phyloP scores from a whole-genome alignment of 2,113 vertebrate species.

The Octodon degus region DNA sequence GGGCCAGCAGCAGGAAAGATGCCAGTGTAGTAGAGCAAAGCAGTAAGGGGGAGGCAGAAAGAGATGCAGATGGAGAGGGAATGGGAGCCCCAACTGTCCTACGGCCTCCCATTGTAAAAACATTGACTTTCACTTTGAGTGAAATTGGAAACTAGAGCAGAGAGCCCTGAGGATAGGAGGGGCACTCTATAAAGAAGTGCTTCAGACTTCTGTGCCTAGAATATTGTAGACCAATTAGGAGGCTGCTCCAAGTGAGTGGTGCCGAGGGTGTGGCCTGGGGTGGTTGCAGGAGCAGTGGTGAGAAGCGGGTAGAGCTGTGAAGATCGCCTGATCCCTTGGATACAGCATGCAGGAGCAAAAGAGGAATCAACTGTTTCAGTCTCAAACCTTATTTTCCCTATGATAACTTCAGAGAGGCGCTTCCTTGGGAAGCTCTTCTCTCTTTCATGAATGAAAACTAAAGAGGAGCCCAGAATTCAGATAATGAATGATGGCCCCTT shows the following conservation, averaged over 20 bases:
- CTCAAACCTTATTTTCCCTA: neutral
- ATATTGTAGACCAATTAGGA: neutral
- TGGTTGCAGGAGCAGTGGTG: neutral
- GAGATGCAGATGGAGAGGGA: neutral
- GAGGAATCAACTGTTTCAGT: neutral
- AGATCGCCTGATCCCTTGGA: neutral
- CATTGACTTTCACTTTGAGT: neutral
- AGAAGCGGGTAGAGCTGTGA: neutral
- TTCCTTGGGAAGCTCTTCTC: conserved; percentile 17
- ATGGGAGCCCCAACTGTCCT: neutral
- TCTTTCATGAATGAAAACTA: neutral
- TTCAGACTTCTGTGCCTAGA: neutral
- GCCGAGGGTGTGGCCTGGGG: neutral
- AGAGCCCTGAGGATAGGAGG: neutral
- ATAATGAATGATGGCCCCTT: neutral
- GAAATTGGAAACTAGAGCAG: neutral
- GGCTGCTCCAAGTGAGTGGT: neutral
- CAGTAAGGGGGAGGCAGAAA: neutral
- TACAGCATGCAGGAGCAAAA: neutral
- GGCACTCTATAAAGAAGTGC: neutral
- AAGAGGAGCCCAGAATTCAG: neutral
- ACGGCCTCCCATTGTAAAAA: neutral
- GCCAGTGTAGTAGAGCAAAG: neutral
- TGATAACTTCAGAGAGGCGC: neutral
- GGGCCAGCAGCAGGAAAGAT: neutral